These are phyloP conservation scores for Fundulus diaphanus DNA, from an alignment of 2,797 vertebrate species.

Conservation along the genomic window DNA sequence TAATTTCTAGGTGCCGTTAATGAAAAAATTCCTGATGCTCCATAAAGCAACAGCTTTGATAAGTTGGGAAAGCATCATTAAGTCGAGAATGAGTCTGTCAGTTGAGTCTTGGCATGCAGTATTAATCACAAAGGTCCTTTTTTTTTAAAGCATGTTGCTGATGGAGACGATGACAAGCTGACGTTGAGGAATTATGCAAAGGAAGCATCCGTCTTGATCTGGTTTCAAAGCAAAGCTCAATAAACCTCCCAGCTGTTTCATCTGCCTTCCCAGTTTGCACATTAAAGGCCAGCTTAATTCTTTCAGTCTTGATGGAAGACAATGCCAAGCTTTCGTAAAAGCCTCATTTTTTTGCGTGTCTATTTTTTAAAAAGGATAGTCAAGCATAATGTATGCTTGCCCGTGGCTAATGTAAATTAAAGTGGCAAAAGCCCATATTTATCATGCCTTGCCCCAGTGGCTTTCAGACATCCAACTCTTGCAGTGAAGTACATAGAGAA, in stretches of 20 bases:
- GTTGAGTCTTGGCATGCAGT: constrained; percentile 87
- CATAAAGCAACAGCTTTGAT: constrained; percentile 85
- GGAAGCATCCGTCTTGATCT: constrained; percentile 89
- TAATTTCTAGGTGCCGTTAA: constrained; percentile 81
- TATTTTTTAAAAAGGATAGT: constrained; percentile 21
- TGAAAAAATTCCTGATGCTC: constrained; percentile 83
- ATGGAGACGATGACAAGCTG: constrained; percentile 89
- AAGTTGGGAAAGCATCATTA: constrained; percentile 89
- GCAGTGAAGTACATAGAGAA: constrained; percentile 37
- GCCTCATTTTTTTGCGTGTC: constrained; percentile 42
- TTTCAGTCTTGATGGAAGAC: constrained; percentile 59
- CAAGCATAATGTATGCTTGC: constrained; percentile 22
- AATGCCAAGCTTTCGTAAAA: constrained; percentile 60
- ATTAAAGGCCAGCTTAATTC: constrained; percentile 71
- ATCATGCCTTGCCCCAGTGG: constrained; percentile 22
- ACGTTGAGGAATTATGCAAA: constrained; percentile 90
- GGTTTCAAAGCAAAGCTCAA: constrained; percentile 88
- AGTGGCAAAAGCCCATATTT: constrained; percentile 42
- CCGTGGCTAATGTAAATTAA: constrained; percentile 43
- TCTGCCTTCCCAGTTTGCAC: constrained; percentile 75
- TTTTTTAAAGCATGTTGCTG: constrained; percentile 90
- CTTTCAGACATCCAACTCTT: constrained; percentile 33
- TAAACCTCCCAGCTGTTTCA: constrained; percentile 87
- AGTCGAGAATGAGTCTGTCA: constrained; percentile 89
- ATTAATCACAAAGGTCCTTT: constrained; percentile 89